phyloP scores from a whole-genome alignment of 2,888 invertebrate species.

The Agelastica alni region DNA sequence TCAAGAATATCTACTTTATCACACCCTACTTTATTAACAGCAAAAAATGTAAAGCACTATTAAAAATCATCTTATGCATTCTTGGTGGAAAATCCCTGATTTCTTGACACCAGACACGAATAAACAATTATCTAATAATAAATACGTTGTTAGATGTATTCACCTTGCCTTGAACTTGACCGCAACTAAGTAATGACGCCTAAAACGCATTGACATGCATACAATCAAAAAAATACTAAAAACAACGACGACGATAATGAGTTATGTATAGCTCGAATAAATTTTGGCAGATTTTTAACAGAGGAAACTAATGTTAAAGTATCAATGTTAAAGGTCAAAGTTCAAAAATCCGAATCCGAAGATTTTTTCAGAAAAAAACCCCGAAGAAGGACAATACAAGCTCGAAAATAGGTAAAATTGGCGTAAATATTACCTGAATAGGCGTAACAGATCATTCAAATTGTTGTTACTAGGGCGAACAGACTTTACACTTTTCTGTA shows the following conservation, averaged over 20 bases:
- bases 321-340: constrained; percentile 50
- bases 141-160: constrained; percentile 40
- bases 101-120: constrained; percentile 26
- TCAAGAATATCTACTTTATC: constrained; percentile 15
- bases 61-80: too few relatives aligned
- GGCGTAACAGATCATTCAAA: constrained; percentile 42
- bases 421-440: constrained; percentile 45
- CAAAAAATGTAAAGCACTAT: neutral
- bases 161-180: constrained; percentile 55
- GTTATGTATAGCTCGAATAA: neutral
- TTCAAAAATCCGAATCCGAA: constrained; percentile 37
- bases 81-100: constrained; percentile 29
- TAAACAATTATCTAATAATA: constrained; percentile 44
- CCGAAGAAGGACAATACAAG: neutral
- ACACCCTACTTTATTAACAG: constrained; percentile 7
- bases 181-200: constrained; percentile 39
- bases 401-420: constrained; percentile 17
- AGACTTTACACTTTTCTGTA: constrained; percentile 48
- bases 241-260: neutral
- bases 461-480: constrained; percentile 48
- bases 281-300: neutral
- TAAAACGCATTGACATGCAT: constrained; percentile 27
- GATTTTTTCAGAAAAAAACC: constrained; percentile 16
- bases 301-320: constrained; percentile 24
- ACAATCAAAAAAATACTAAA: constrained; percentile 8